Base-by-base conservation (phyloP, 2,797 vertebrate species). In the Argyrosomus regius region DNA sequence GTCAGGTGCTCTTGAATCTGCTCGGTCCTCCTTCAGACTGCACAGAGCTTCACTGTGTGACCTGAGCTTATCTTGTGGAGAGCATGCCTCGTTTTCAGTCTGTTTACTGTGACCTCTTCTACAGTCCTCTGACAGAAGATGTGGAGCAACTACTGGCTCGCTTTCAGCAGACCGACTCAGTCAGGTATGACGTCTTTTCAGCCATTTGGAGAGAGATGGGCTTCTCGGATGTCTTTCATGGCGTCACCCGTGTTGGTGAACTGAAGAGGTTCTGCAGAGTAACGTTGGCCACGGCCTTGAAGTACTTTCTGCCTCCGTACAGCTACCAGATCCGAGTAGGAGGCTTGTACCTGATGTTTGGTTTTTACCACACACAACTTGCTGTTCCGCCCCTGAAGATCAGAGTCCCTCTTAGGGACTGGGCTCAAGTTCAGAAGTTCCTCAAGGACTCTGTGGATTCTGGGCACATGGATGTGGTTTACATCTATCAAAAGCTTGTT, bases 301-400 rank as follows among this genome's bases (percentile, higher is more conserved):
- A 88, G 71, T 94, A 90, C 85, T 94, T 93, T 81, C 77, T 94
- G 16, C 92, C 90, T 2, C 92, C 93, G 0, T 87, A 91, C 84
- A 94, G 89, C 78, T 94, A 88, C 81, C 92, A 92, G 73, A 89
- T 93, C 17, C 77, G 91, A 5, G 91, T 88, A 0, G 93, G 92
- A n/a, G 93, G 81, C 8, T 28, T 94, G 66, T 94, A 94, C 16
- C 20, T 94, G 83, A 81, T 94, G 88, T 91, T 82, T 24, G 89
- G 17, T 0, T 86, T 94, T 9, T 94, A 91, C 73, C 66, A 92
- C 85, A 64, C 81, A 0, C 94, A 94, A 12, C 90, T 39, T 0
- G 22, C 65, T 0, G 2, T 18, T 0, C 82, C 91, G 0, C 88
- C 72, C 0, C 48, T 84, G 58, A 75, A 41, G 31, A 78, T 94